These are phyloP conservation scores for Odontamblyopus rebecca DNA, from an alignment of 2,797 vertebrate genomes.

Conservation along the genomic window DNA sequence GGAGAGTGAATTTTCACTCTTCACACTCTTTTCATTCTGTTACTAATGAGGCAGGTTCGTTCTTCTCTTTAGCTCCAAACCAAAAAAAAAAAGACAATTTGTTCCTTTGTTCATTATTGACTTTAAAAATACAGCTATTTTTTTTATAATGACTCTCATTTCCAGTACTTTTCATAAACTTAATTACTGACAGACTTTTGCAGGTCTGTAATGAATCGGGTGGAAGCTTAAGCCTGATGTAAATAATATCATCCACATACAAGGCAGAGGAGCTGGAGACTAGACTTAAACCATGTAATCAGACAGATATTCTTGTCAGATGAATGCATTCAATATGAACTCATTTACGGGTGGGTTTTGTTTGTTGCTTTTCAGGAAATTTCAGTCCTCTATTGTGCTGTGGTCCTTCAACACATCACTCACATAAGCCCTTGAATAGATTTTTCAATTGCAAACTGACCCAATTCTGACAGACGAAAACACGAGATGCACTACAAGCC, in stretches of 20 bases:
- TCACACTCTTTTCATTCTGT: not conserved
- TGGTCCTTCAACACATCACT: constrained; percentile 31
- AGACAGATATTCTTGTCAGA: constrained; percentile 4
- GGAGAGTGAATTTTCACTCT: not conserved
- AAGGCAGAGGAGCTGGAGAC: not conserved
- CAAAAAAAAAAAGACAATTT: not conserved
- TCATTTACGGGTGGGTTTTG: constrained; percentile 1
- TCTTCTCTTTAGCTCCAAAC: not conserved
- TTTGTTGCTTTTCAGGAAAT: constrained; percentile 20
- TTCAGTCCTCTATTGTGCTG: constrained; percentile 29
- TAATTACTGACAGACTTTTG: not conserved
- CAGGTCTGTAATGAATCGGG: not conserved
- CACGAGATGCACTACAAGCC: constrained; percentile 52
- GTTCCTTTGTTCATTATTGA: not conserved
- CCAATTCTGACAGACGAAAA: constrained; percentile 64
- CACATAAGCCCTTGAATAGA: constrained; percentile 31
- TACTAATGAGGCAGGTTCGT: not conserved
- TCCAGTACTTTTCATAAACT: not conserved
- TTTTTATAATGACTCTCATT: not conserved
- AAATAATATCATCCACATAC: constrained; percentile 6
- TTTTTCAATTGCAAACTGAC: constrained; percentile 58
- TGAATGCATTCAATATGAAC: not conserved
- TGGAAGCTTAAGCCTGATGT: not conserved
- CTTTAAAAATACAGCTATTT: not conserved
- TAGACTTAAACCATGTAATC: constrained; percentile 9